Evolutionary conservation across 2,113 vertebrate species (phyloP).

Genomic region (Serinus canaria): DNA sequence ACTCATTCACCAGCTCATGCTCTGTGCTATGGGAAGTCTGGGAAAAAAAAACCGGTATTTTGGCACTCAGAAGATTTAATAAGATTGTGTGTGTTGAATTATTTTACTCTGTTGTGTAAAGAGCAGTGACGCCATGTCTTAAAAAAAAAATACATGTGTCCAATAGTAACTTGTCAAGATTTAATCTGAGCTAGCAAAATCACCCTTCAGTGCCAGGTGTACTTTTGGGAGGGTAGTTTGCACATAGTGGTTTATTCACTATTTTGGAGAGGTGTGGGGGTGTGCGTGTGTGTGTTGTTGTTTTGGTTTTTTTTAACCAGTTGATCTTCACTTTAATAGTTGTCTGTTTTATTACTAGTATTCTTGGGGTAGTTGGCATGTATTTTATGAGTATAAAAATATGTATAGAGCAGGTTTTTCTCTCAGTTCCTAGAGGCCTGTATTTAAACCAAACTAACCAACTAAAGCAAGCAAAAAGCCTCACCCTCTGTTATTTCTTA

Average conservation of each 20-base stretch:
- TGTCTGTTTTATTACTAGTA: not conserved
- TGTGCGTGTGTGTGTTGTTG: not conserved
- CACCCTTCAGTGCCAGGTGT: not conserved
- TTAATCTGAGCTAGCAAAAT: not conserved
- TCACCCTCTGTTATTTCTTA: not conserved
- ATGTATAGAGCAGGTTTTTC: not conserved
- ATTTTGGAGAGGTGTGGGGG: fast-evolving
- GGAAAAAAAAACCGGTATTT: not conserved
- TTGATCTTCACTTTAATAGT: not conserved
- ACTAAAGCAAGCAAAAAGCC: not conserved
- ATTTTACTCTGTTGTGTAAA: not conserved
- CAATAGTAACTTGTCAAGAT: not conserved
- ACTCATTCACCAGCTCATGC: not conserved
- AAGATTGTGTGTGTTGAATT: not conserved
- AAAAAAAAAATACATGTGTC: not conserved
- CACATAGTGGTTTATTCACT: not conserved
- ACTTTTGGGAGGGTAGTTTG: not conserved
- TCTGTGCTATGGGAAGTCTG: not conserved
- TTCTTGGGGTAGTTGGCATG: not conserved
- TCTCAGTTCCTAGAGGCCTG: not conserved
- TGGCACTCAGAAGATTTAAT: not conserved
- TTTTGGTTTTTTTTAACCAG: not conserved
- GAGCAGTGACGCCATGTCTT: fast-evolving
- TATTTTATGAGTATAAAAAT: not conserved
- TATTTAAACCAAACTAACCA: not conserved